Percentiles rank a stretch among this genome's conserved stretches.
phyloP scores from a whole-genome alignment of 2,888 invertebrate genomes.

The Nymphalis urticae region DNA sequence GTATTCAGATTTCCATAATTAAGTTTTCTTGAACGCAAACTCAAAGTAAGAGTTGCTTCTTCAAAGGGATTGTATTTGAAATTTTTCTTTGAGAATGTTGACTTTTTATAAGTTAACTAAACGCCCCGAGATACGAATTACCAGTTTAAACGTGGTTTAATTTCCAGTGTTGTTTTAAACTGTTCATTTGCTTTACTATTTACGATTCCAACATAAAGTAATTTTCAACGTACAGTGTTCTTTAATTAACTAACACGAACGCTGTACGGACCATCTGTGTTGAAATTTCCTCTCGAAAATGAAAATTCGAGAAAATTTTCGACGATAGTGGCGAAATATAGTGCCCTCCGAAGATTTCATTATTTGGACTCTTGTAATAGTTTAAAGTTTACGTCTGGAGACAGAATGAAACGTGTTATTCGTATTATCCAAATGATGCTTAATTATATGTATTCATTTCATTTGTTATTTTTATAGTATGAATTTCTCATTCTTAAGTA shows the following conservation, averaged over 20 bases:
- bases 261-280: slow-evolving; percentile 33
- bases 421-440: not conserved
- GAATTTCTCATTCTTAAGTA: no score
- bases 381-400: not conserved
- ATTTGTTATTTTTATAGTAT: no score
- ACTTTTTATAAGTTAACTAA: slow-evolving; percentile 23
- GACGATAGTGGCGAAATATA: slow-evolving; percentile 25
- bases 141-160: slow-evolving; percentile 12
- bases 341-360: slow-evolving; percentile 22
- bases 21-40: slow-evolving; percentile 41
- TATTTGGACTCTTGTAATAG: slow-evolving; percentile 15
- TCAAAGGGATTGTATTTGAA: slow-evolving; percentile 41
- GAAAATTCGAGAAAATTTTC: slow-evolving; percentile 33
- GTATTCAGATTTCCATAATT: slow-evolving; percentile 42
- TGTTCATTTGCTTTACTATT: slow-evolving; percentile 18
- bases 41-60: slow-evolving; percentile 40
- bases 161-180: slow-evolving; percentile 11
- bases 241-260: slow-evolving; percentile 37
- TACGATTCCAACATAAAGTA: slow-evolving; percentile 28
- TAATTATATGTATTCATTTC: not conserved
- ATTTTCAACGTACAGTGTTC: slow-evolving; percentile 31
- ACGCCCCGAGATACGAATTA: slow-evolving; percentile 17
- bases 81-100: slow-evolving; percentile 41
- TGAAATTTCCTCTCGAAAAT: slow-evolving; percentile 32
- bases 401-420: not conserved